A percentile compares a stretch with the other conserved stretches of the same genome.
Conservation (phyloP, 2,797 vertebrate species). For the Perodicticus potto region DNA sequence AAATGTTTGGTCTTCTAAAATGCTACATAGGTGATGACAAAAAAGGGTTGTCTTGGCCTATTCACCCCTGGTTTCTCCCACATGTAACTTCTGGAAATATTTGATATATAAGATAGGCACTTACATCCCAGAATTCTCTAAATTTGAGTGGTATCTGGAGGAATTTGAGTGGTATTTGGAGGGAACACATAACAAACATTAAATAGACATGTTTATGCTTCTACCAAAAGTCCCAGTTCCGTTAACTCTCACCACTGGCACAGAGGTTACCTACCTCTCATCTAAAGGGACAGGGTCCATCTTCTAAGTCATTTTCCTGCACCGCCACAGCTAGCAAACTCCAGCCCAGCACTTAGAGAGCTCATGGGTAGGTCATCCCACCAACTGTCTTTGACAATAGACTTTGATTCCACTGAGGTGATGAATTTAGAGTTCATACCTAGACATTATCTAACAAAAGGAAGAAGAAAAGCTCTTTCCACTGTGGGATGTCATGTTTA, state of each 20-base stretch:
- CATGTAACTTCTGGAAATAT: neutral
- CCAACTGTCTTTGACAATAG: neutral
- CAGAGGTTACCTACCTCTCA: neutral
- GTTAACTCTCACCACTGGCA: neutral
- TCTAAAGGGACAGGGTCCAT: fast-evolving
- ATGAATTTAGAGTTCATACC: neutral
- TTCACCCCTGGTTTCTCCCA: neutral
- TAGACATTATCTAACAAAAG: neutral
- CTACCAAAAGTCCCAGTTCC: neutral
- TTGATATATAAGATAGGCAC: neutral
- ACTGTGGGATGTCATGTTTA: neutral
- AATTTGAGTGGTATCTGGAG: neutral
- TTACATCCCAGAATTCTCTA: neutral
- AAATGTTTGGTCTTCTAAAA: neutral
- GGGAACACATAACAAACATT: neutral
- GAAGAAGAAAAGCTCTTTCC: neutral
- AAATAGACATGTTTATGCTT: neutral
- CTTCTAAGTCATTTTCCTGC: neutral
- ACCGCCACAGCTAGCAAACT: neutral
- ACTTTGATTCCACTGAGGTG: neutral
- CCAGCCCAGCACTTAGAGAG: neutral
- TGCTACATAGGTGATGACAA: neutral
- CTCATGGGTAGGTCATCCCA: neutral
- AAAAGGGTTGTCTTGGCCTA: neutral
- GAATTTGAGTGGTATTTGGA: neutral